Evolutionary conservation across 2,113 vertebrate genomes (phyloP).

Genomic region (Paramormyrops kingsleyae): DNA sequence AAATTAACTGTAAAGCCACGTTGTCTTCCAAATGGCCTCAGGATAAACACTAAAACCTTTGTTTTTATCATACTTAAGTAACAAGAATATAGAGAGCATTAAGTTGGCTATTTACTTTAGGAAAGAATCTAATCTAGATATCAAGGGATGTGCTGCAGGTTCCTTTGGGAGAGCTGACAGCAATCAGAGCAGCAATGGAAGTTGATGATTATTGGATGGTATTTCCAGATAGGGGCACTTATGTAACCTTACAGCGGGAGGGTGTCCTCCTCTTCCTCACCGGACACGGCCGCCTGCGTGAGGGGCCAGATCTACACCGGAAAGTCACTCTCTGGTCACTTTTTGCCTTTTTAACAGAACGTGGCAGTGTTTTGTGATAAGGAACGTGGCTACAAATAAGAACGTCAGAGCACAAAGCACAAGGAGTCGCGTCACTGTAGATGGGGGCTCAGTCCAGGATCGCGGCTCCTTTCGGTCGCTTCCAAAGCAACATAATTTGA

Average conservation of each 20-base stretch:
- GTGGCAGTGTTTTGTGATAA: too few relatives aligned
- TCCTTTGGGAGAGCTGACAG: background rate
- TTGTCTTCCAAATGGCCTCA: background rate
- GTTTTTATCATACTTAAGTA: conserved; percentile 3
- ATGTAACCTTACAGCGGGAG: background rate
- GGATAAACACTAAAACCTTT: background rate
- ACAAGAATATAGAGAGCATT: background rate
- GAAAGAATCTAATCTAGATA: background rate
- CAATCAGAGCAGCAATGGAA: background rate
- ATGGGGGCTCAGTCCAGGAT: background rate
- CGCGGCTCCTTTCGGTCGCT: background rate
- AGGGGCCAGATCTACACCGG: too few relatives aligned
- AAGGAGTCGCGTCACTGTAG: background rate
- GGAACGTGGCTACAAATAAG: background rate
- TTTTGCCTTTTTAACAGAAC: background rate
- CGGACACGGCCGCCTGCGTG: background rate
- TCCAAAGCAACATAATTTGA: background rate
- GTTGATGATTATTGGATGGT: background rate
- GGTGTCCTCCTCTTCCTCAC: background rate
- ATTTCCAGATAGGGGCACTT: background rate
- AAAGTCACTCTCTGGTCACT: background rate
- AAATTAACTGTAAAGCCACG: conserved; percentile 11
- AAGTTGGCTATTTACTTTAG: conserved; percentile 1
- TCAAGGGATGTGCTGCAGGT: background rate
- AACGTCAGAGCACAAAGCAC: background rate